Evolutionary conservation across 1,140 invertebrate species (phyloP).

Genomic region (Adelges cooleyi): DNA sequence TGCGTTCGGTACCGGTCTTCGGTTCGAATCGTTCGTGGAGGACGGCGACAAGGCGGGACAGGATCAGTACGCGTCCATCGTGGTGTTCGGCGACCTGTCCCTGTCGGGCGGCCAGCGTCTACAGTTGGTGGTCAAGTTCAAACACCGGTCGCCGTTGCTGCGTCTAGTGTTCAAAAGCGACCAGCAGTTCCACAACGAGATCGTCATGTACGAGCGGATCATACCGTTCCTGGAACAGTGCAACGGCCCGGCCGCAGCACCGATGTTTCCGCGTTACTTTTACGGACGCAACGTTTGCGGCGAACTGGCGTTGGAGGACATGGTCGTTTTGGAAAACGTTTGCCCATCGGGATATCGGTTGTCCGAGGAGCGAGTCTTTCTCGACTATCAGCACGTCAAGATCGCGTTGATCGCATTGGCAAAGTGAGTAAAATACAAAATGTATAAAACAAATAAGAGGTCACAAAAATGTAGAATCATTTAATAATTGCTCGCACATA

Average conservation of each 20-base stretch:
- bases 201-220: slow-evolving; percentile 4
- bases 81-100: slow-evolving; percentile 1
- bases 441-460: too few relatives aligned
- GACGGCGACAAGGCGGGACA: neutral
- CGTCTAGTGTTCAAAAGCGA: neutral
- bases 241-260: too few relatives aligned
- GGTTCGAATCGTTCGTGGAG: neutral
- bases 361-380: neutral
- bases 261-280: neutral
- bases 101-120: neutral
- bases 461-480: too few relatives aligned
- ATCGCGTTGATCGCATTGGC: neutral
- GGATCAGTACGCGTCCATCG: slow-evolving; percentile 12
- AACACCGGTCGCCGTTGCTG: neutral
- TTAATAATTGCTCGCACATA: too few relatives aligned
- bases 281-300: slow-evolving; percentile 2
- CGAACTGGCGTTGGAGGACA: neutral
- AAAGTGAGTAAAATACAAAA: slow-evolving; percentile 27
- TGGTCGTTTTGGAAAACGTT: slow-evolving; percentile 16
- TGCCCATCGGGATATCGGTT: neutral
- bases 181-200: slow-evolving; percentile 18
- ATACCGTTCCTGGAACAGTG: neutral
- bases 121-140: neutral
- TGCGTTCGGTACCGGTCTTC: neutral
- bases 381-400: slow-evolving; percentile 7